Evolutionary conservation across 2,888 invertebrate species (phyloP), one percentile per base, ranked within the genome.

Genomic region (Acleris laterana): DNA sequence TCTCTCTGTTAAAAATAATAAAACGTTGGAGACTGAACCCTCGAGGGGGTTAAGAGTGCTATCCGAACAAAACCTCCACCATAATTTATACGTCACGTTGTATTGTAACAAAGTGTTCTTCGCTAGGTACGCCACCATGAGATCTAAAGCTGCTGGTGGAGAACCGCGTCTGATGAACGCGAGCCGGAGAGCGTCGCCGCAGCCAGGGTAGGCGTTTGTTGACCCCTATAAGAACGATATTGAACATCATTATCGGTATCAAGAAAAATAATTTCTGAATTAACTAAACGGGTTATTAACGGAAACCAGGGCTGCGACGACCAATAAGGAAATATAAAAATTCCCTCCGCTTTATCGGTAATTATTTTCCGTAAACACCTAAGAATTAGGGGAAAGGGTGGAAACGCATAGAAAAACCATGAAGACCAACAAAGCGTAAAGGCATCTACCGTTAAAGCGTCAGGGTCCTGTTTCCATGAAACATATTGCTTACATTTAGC

Each of bases 281-380:
- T 28, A 28, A 28, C 5, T 28, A 28, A 28, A 28, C 28, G 28
- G 28, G 28, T 28, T 32, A 60, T 9, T 11, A 57, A 22, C 20
- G 49, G 49, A 59, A 48, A 48, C 46, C 46, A 48, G 16, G 46
- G 46, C 17, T 48, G 46, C 17, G 46, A 48, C n/a, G 17, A 63
- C 67, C 67, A 69, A 17, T 58, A 25, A 0, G 69, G 69, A 20
- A 64, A 67, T 1, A 69, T 59, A 17, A 68, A n/a, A 17, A 69
- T 67, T 13, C 69, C 69, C 1, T 46, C 51, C 5, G 67, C 69
- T 48, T 62, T 28, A 38, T 69, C 69, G 22, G 64, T 25, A 3
- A 28, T n/a, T 20, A 69, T 68, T 62, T 69, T 69, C 13, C 53
- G 51, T 20, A 69, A 4, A 17, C 64, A 62, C 62, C 64, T 68